Conservation (phyloP, 2,888 invertebrate genomes). For the Boloria euphrosyne region DNA sequence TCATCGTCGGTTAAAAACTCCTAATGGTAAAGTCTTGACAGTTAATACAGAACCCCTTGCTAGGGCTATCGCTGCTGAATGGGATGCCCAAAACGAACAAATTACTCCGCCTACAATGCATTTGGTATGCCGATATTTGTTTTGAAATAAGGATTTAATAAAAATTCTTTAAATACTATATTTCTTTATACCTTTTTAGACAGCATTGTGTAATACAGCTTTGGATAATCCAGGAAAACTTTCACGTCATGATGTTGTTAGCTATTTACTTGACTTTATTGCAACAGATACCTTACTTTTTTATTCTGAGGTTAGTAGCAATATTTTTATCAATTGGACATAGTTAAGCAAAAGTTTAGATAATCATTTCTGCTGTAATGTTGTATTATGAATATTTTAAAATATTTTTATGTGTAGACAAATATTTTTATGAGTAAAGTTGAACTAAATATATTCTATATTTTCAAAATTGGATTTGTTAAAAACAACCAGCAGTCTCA, state of each 20-base stretch:
- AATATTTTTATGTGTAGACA: too few species aligned
- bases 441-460: too few species aligned
- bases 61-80: conserved; percentile 96
- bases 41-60: conserved; percentile 94
- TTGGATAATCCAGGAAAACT: conserved; percentile 95
- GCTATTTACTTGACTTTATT: conserved; percentile 89
- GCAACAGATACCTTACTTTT: conserved; percentile 92
- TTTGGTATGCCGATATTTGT: conserved; percentile 81
- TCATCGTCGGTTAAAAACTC: conserved; percentile 94
- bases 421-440: too few species aligned
- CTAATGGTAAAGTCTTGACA: conserved; percentile 88
- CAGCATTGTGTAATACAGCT: conserved; percentile 93
- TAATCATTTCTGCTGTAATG: too few species aligned
- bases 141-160: background rate
- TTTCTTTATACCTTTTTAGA: conserved; percentile 73
- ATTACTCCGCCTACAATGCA: conserved; percentile 94
- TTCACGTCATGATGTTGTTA: conserved; percentile 88
- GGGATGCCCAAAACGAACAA: conserved; percentile 91
- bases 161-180: background rate
- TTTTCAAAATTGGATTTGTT: too few species aligned
- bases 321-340: too few species aligned
- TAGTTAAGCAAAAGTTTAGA: too few species aligned
- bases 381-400: too few species aligned
- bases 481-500: too few species aligned
- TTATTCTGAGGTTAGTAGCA: conserved; percentile 85